These are phyloP conservation scores for Salvator merianae DNA, from an alignment of 2,113 vertebrate species.

Conservation along the genomic window DNA sequence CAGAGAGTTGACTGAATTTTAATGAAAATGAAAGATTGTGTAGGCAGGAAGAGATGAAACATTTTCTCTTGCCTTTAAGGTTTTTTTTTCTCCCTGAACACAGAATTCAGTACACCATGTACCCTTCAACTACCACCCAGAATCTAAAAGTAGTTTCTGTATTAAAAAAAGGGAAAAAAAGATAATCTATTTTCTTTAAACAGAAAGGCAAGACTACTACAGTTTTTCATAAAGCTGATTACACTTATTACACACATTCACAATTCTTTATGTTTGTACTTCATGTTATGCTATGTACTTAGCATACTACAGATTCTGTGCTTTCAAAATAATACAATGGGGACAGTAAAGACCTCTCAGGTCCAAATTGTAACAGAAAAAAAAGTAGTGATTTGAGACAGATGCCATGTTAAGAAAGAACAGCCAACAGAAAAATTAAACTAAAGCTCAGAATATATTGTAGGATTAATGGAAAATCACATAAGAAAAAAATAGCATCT, in stretches of 20 bases:
- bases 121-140: neutral
- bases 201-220: neutral
- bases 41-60: constrained; percentile 41
- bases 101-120: constrained; percentile 36
- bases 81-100: constrained; percentile 12
- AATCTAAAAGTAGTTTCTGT: constrained; percentile 20
- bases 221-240: neutral
- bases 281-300: neutral
- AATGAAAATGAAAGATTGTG: constrained; percentile 59
- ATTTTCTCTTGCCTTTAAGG: neutral
- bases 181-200: neutral
- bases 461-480: neutral
- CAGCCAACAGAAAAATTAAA: neutral
- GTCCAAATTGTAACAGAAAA: neutral
- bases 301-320: neutral
- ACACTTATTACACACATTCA: neutral
- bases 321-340: neutral
- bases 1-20: constrained; percentile 41
- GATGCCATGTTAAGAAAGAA: neutral
- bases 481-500: neutral
- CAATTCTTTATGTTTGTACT: neutral
- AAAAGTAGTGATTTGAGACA: neutral
- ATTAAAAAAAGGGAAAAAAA: neutral
- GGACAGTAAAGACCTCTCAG: neutral
- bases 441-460: neutral